Percentiles rank a stretch among this genome's conserved stretches.
Conservation (phyloP, 2,113 vertebrate genomes). For the Xerus inauris region DNA sequence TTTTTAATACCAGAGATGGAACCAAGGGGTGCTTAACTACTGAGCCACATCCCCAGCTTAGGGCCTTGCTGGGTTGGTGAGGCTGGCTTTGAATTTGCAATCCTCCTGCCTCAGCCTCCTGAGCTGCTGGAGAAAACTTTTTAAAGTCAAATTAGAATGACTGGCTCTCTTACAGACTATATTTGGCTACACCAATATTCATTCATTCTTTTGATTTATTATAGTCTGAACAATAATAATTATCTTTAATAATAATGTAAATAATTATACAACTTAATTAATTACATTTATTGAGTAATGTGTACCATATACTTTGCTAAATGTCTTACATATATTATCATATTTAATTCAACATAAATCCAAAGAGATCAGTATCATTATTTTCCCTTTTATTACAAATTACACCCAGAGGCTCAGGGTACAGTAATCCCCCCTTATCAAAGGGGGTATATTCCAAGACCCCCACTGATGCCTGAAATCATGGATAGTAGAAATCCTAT, state of each 20-base stretch:
- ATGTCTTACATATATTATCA: neutral
- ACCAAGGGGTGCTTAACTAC: too few species aligned
- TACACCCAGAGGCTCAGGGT: neutral
- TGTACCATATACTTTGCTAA: constrained; percentile 12
- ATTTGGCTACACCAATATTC: neutral
- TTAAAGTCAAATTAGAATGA: constrained; percentile 1
- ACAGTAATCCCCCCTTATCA: neutral
- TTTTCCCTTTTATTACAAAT: neutral
- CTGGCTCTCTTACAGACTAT: constrained; percentile 19
- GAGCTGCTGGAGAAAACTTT: neutral
- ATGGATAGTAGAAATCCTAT: neutral
- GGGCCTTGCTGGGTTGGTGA: too few species aligned
- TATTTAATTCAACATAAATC: neutral
- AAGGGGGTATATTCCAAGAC: neutral
- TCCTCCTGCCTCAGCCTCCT: too few species aligned
- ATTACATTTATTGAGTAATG: neutral
- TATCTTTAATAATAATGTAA: constrained; percentile 22
- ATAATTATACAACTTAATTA: neutral
- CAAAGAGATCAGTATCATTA: neutral
- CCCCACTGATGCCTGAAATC: neutral
- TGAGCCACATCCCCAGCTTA: too few species aligned
- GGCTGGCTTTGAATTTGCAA: too few species aligned
- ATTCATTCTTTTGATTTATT: neutral
- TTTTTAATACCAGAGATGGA: too few species aligned
- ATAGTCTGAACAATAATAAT: neutral